These are phyloP conservation scores for Oncorhynchus kisutch DNA, from an alignment of 2,113 vertebrate species.

Conservation along the genomic window DNA sequence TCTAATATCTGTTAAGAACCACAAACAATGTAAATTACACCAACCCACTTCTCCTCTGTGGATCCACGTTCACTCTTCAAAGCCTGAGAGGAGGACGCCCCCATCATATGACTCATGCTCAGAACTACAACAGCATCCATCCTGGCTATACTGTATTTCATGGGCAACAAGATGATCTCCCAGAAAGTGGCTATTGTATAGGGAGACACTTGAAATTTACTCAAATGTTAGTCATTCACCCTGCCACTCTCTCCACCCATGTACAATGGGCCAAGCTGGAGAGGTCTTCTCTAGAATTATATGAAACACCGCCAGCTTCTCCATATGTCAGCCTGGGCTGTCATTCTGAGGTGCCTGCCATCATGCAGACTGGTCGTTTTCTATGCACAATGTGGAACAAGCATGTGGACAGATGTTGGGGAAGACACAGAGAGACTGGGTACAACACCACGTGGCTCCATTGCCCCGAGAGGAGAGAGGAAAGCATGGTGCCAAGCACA, in stretches of 20 bases:
- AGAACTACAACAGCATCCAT: neutral
- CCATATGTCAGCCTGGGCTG: conserved; percentile 29
- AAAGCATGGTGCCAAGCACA: conserved; percentile 17
- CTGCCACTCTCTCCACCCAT: neutral
- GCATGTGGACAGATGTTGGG: conserved; percentile 43
- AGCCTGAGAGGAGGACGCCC: neutral
- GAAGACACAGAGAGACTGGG: conserved; percentile 15
- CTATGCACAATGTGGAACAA: conserved; percentile 33
- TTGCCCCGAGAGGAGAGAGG: neutral
- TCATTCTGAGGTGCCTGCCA: conserved; percentile 13
- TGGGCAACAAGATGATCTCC: too few species aligned
- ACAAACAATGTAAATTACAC: conserved; percentile 36
- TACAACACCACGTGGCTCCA: neutral
- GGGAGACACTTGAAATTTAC: neutral
- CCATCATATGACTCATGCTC: neutral
- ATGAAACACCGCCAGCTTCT: conserved; percentile 11
- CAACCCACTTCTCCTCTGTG: neutral
- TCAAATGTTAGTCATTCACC: neutral
- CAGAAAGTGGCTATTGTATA: too few species aligned
- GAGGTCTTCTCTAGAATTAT: too few species aligned
- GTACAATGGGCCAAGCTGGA: too few species aligned
- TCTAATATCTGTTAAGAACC: conserved; percentile 33
- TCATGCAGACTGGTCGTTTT: conserved; percentile 38
- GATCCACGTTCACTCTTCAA: neutral
- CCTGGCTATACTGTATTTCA: too few species aligned